These are phyloP conservation scores for Nyctereutes procyonoides DNA, from an alignment of 2,113 vertebrate genomes.

Conservation along the genomic window DNA sequence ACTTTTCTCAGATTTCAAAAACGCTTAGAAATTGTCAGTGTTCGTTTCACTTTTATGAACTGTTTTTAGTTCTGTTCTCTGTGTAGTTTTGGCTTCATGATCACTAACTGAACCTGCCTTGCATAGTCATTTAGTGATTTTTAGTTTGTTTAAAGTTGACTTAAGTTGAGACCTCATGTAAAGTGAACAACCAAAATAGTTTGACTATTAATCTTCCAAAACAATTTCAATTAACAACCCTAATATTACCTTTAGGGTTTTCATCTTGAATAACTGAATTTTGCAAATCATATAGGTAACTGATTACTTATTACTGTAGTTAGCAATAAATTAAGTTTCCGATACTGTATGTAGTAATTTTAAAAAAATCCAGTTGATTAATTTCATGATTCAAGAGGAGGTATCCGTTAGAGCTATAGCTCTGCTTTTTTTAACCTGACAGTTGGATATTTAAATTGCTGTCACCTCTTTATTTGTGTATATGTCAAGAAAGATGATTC, in stretches of 20 bases:
- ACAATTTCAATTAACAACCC: conserved; percentile 5
- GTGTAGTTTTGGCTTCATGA: conserved; percentile 18
- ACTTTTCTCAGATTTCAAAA: neutral
- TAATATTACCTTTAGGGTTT: conserved; percentile 13
- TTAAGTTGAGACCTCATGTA: conserved; percentile 11
- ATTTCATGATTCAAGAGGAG: conserved; percentile 54
- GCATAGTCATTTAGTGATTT: conserved; percentile 43
- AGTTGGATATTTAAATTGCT: conserved; percentile 43
- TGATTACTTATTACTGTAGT: neutral
- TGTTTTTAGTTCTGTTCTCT: neutral
- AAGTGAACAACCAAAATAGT: neutral
- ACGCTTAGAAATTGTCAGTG: neutral
- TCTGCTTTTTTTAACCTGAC: conserved; percentile 29
- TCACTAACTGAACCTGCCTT: neutral
- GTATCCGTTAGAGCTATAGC: neutral
- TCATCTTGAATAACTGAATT: conserved; percentile 13
- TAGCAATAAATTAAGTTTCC: neutral
- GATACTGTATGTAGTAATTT: neutral
- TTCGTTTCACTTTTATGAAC: conserved; percentile 5
- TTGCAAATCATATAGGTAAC: conserved; percentile 5
- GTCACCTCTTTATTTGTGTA: conserved; percentile 53
- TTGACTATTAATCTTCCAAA: conserved; percentile 11
- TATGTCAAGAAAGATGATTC: conserved; percentile 38
- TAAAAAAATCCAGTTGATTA: neutral
- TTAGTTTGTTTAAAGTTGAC: conserved; percentile 44